phyloP scores from a whole-genome alignment of 2,888 invertebrate genomes.

The Leptogaster cylindrica region DNA sequence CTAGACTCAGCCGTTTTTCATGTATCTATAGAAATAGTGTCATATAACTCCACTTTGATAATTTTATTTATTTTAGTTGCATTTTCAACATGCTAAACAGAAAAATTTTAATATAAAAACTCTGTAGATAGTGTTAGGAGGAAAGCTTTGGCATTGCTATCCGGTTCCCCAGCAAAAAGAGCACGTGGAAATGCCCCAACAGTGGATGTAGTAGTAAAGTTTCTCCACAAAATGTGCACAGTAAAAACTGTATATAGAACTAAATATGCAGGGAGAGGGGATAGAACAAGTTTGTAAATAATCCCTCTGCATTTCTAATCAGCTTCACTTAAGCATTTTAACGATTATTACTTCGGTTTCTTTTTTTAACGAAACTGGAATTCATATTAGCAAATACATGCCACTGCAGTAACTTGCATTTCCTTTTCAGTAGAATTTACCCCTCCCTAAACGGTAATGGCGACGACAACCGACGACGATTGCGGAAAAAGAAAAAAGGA shows the following conservation, averaged over 20 bases:
- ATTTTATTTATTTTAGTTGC: too few species aligned
- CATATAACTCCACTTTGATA: too few species aligned
- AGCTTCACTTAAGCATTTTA: not conserved
- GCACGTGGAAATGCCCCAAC: slow-evolving; percentile 7
- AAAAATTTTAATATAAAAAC: too few species aligned
- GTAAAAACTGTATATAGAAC: too few species aligned
- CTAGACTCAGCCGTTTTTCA: too few species aligned
- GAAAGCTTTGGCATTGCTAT: not conserved
- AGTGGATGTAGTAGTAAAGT: not conserved
- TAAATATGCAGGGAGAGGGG: not conserved
- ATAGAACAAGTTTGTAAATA: not conserved
- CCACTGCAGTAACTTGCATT: slow-evolving; percentile 33
- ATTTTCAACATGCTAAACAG: too few species aligned
- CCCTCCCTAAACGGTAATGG: not conserved
- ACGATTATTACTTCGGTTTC: too few species aligned
- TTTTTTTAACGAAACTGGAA: slow-evolving; percentile 5
- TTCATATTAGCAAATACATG: slow-evolving; percentile 4
- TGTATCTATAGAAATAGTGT: too few species aligned
- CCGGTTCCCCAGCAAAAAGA: not conserved
- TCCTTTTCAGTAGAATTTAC: slow-evolving; percentile 6
- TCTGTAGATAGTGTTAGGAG: too few species aligned
- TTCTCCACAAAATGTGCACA: too few species aligned
- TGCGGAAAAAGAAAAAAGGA: too few species aligned
- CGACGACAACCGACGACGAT: not conserved
- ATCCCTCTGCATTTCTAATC: not conserved